Conservation (phyloP, 2,797 vertebrate genomes). For the Morelia viridis region DNA sequence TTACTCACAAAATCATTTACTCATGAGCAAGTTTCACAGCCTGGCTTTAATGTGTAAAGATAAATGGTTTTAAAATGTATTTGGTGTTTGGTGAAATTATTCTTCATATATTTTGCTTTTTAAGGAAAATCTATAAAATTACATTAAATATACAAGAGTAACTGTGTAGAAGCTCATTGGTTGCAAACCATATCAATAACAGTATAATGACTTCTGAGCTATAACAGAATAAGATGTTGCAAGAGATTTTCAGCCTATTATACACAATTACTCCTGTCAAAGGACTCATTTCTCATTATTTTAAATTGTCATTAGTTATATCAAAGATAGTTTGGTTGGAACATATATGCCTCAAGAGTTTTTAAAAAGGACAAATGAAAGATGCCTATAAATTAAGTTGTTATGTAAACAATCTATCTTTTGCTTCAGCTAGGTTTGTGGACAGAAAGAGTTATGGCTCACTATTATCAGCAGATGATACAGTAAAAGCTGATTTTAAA, state of each 20-base stretch:
- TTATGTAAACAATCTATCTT: neutral
- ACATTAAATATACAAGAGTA: slow-evolving; percentile 29
- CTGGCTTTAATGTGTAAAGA: neutral
- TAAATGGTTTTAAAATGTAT: neutral
- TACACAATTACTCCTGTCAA: slow-evolving; percentile 36
- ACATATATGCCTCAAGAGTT: neutral
- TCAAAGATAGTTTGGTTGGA: neutral
- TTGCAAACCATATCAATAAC: slow-evolving; percentile 38
- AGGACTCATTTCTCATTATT: slow-evolving; percentile 12
- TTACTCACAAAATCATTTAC: neutral
- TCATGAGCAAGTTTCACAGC: neutral
- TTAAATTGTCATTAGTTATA: slow-evolving; percentile 9
- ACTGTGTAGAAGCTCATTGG: slow-evolving; percentile 32
- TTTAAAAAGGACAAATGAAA: neutral
- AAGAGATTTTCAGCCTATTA: slow-evolving; percentile 43
- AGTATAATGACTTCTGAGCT: slow-evolving; percentile 41
- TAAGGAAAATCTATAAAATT: slow-evolving; percentile 3
- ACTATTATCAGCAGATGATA: neutral
- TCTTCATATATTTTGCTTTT: slow-evolving; percentile 29
- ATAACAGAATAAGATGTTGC: slow-evolving; percentile 34
- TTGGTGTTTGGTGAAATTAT: neutral
- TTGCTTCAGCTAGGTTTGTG: neutral
- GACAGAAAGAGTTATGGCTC: neutral
- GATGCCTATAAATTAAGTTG: neutral
- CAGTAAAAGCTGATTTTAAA: neutral